A percentile compares a stretch with the other conserved stretches of the same genome.
phyloP scores from a whole-genome alignment of 1,140 invertebrate species.

The Brachionus plicatilis region DNA sequence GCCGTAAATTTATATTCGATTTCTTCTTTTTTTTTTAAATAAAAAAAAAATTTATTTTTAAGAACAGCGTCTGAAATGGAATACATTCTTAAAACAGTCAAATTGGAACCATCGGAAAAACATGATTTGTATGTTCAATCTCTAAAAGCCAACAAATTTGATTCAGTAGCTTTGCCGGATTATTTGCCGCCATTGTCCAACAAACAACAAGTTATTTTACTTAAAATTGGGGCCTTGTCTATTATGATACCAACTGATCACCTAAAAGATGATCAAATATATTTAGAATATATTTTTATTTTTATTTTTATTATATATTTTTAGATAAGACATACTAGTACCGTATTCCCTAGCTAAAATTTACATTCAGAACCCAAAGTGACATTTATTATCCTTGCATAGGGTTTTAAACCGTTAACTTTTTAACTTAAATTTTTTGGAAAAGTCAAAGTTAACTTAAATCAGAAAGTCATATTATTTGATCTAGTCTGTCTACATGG shows the following conservation, averaged over 20 bases:
- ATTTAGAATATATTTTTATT: too few relatives aligned
- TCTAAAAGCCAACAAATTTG: constrained; percentile 47
- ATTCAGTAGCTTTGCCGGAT: constrained; percentile 45
- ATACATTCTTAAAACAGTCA: constrained; percentile 47
- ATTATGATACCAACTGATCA: too few relatives aligned
- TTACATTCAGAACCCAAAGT: too few relatives aligned
- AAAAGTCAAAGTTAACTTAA: too few relatives aligned
- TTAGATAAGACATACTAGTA: too few relatives aligned
- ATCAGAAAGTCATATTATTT: too few relatives aligned
- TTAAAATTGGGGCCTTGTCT: background rate
- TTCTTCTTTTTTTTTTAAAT: background rate
- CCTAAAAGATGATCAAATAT: background rate
- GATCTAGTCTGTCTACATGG: too few relatives aligned
- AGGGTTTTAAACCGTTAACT: too few relatives aligned
- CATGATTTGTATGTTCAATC: constrained; percentile 43
- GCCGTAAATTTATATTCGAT: constrained; percentile 19
- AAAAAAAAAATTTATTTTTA: constrained; percentile 42
- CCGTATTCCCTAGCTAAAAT: too few relatives aligned
- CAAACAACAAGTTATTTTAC: constrained; percentile 50
- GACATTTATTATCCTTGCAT: too few relatives aligned
- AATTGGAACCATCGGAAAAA: constrained; percentile 46
- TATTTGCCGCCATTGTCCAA: constrained; percentile 47
- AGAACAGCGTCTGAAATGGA: constrained; percentile 42
- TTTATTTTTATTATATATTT: too few relatives aligned
- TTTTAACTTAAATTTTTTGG: too few relatives aligned